These are phyloP conservation scores for Hirudinaria manillensis DNA, from an alignment of 2,888 invertebrate species.

Conservation along the genomic window DNA sequence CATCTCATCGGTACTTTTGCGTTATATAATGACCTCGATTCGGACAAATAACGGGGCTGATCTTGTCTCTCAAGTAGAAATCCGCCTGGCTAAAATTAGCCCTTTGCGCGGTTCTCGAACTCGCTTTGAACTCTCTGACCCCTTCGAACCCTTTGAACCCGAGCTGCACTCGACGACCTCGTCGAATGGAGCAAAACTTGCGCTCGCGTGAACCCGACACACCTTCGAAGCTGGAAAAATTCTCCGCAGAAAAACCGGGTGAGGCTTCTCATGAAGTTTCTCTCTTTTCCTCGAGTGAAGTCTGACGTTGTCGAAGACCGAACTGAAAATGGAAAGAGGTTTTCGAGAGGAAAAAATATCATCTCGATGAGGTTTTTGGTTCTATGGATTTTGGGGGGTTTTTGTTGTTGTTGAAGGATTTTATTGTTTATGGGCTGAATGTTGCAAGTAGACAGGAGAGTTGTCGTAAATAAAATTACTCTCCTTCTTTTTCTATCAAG, in stretches of 20 bases:
- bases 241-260: no score
- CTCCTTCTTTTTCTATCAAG: background rate
- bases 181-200: no score
- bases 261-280: no score
- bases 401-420: background rate
- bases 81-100: background rate
- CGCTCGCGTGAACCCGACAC: no score
- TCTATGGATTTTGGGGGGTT: no score
- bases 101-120: background rate
- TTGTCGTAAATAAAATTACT: conserved; percentile 18
- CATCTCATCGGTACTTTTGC: no score
- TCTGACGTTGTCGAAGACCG: background rate
- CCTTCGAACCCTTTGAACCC: conserved; percentile 4
- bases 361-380: background rate
- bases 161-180: background rate
- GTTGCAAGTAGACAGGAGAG: background rate
- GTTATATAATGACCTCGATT: no score
- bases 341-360: background rate
- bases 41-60: no score
- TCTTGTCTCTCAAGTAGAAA: background rate
- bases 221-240: no score
- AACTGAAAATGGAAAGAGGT: background rate
- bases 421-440: conserved; percentile 1
- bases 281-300: background rate
- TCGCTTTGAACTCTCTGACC: background rate